phyloP scores from a whole-genome alignment of 37 sponge, comb jelly and placozoan species.

The Tethya wilhelma region DNA sequence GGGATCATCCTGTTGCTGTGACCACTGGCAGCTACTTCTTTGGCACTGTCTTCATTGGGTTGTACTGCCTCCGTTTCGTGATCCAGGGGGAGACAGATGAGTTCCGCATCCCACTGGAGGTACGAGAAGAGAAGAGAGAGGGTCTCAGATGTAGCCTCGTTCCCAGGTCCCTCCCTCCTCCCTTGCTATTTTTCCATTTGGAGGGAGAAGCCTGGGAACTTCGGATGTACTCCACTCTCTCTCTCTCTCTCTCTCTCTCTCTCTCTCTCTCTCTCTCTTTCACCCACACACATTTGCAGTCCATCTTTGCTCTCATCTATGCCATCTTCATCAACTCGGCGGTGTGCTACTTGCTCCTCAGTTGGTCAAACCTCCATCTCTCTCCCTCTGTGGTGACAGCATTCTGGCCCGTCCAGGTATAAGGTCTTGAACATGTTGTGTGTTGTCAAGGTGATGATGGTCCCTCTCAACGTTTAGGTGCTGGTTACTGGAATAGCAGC shows the following conservation, averaged over 20 bases:
- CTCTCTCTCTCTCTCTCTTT: no score
- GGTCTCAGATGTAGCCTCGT: background rate
- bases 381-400: conserved; percentile 79
- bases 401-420: conserved; percentile 93
- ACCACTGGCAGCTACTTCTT: conserved; percentile 77
- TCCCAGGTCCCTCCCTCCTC: background rate
- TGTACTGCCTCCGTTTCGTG: conserved; percentile 54
- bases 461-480: conserved; percentile 46
- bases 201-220: no score
- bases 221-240: background rate
- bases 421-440: background rate
- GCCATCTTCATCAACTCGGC: conserved; percentile 82
- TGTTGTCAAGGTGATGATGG: background rate
- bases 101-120: conserved; percentile 49
- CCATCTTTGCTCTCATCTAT: conserved; percentile 73
- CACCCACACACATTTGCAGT: no score
- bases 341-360: conserved; percentile 84
- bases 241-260: background rate
- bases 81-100: background rate
- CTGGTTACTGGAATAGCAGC: conserved; percentile 41
- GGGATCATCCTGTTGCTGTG: conserved; percentile 62
- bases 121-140: conserved; percentile 14
- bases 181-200: no score
- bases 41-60: conserved; percentile 79
- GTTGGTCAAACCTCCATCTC: conserved; percentile 80